Evolutionary conservation across 2,113 vertebrate species (phyloP).

Genomic region (Hydrochoerus hydrochaeris): DNA sequence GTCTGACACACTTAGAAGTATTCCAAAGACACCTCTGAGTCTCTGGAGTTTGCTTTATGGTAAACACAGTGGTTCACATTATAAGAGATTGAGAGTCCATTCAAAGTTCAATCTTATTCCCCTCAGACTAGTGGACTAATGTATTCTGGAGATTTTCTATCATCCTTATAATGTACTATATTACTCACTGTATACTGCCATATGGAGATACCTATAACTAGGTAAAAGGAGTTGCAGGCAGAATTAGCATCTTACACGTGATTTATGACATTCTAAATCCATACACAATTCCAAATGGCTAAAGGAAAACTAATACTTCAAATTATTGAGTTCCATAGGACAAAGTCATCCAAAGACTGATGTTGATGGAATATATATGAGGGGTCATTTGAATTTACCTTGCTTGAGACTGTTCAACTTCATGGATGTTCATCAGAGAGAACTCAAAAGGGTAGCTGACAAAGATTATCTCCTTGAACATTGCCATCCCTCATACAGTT

Average conservation of each 20-base stretch:
- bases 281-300: constrained; percentile 92
- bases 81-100: constrained; percentile 91
- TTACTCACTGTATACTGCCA: constrained; percentile 94
- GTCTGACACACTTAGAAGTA: constrained; percentile 90
- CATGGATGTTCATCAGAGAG: constrained; percentile 92
- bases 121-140: constrained; percentile 91
- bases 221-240: constrained; percentile 91
- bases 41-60: background rate
- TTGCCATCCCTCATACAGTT: constrained; percentile 90
- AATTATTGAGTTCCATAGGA: constrained; percentile 89
- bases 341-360: constrained; percentile 92
- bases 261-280: constrained; percentile 91
- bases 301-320: constrained; percentile 93
- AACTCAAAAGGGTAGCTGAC: constrained; percentile 93
- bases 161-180: constrained; percentile 89
- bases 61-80: constrained; percentile 90
- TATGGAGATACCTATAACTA: constrained; percentile 92
- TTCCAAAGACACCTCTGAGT: constrained; percentile 76
- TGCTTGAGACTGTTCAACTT: constrained; percentile 91
- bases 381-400: constrained; percentile 91
- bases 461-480: constrained; percentile 92
- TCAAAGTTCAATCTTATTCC: constrained; percentile 92
- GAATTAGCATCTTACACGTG: constrained; percentile 92
- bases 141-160: constrained; percentile 92
- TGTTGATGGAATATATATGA: constrained; percentile 92